Base-by-base conservation (phyloP, 2,888 invertebrate genomes). In the Gryllus longicercus region DNA sequence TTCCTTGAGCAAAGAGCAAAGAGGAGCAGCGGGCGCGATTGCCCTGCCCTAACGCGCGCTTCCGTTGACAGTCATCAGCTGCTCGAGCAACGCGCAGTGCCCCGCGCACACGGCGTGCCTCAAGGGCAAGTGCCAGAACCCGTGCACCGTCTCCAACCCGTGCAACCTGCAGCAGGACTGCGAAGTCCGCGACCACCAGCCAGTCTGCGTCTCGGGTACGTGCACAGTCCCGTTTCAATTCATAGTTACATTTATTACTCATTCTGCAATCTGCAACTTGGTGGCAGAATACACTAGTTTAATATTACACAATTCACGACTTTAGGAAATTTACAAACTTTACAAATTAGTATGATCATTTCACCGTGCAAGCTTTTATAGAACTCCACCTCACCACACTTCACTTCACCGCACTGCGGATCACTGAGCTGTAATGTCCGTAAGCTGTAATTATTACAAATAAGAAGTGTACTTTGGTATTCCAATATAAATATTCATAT, bases 81-180 rank as follows among this genome's bases (percentile, higher is more conserved):
- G 96, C 88, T 89, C 91, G 81, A 91, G 92, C 78, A 94, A 96
- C 87, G 91, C 91, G 84, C 94, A 96, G 84, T 97, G 97, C 86
- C 91, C 93, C 75, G 87, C 89, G 76, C 92, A 93, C 84, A 91
- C 94, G 86, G 93, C 95, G 83, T 97, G 97, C 86, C 90, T 95
- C 84, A 91, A 92, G 85, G 91, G 92, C 25, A 91, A 92, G 83
- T 96, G 96, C 85, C 90, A 92, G 82, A 95, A 95, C 87, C 96
- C 96, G 38, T 96, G 96, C 87, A 90, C 91, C 18, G 89, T 89
- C 86, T 91, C 89, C 49, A 93, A 94, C 83, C 95, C 95, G 2
- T 96, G 96, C 86, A 88, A 90, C 50, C 87, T 89, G 76, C 91
- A 92, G 79, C 94, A 96, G 84, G 93, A 94, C 83, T 96, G 96